Percentiles rank a stretch among this genome's conserved stretches.
Evolutionary conservation across 1,140 invertebrate genomes (phyloP).

Genomic region (Trypoxylus dichotomus): DNA sequence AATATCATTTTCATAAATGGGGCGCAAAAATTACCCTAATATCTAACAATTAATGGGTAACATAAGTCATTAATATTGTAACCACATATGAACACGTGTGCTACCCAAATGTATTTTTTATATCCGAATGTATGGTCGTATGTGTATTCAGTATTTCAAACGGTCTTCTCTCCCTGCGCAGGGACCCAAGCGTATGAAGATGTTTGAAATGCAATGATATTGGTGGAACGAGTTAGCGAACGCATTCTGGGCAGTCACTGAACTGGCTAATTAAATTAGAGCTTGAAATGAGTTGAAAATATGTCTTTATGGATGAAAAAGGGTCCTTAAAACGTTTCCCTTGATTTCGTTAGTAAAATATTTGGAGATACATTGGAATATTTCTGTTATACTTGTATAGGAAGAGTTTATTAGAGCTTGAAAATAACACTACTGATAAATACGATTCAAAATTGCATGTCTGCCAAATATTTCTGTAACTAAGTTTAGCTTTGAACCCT

Average conservation of each 20-base stretch:
- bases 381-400: too few species aligned
- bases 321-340: neutral
- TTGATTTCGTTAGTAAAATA: too few species aligned
- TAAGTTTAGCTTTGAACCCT: too few species aligned
- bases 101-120: constrained; percentile 1
- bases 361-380: too few species aligned
- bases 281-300: constrained; percentile 6
- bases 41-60: neutral
- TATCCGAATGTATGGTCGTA: neutral
- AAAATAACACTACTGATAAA: too few species aligned
- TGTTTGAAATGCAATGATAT: constrained; percentile 16
- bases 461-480: too few species aligned
- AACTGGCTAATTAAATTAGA: constrained; percentile 1
- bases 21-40: neutral
- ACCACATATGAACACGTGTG: constrained; percentile 20
- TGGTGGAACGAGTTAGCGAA: neutral
- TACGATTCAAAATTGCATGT: too few species aligned
- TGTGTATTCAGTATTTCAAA: neutral
- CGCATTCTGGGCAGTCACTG: neutral
- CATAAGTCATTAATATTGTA: constrained; percentile 7
- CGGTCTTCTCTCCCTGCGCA: neutral
- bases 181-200: neutral
- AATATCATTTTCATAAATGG: neutral
- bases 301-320: constrained; percentile 5
- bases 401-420: too few species aligned